Percentiles rank a stretch among this genome's conserved stretches.
Conservation (phyloP, 2,113 vertebrate genomes). For the Seriola aureovittata region DNA sequence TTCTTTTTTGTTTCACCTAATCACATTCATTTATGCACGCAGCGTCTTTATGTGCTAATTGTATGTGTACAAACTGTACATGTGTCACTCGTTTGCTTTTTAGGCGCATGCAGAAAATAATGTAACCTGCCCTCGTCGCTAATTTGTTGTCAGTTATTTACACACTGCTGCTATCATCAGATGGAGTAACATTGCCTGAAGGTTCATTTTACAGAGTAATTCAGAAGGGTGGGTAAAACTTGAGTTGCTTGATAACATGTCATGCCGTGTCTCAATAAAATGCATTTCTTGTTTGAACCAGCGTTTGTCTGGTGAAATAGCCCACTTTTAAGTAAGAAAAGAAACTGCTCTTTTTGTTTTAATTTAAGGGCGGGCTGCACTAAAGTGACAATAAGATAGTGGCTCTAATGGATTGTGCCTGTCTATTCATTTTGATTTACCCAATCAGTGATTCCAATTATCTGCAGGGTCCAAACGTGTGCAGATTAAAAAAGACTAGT, state of each 20-base stretch:
- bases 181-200: background rate
- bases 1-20: constrained; percentile 1
- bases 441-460: background rate
- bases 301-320: background rate
- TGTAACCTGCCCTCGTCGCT: background rate
- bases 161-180: background rate
- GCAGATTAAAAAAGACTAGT: constrained; percentile 21
- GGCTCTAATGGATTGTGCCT: background rate
- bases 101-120: background rate
- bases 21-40: background rate
- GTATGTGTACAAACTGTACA: background rate
- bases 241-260: too few relatives aligned
- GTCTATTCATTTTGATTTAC: constrained; percentile 17
- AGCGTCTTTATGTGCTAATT: background rate
- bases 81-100: background rate
- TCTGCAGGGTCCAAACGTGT: constrained; percentile 21
- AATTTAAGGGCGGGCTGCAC: background rate
- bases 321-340: background rate
- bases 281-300: background rate
- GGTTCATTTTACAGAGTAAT: background rate
- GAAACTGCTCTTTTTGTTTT: background rate
- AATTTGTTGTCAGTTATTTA: background rate
- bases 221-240: background rate
- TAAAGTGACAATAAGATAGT: background rate
- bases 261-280: background rate